Percentiles rank a stretch among this genome's conserved stretches.
These are phyloP conservation scores for Xanthia icteritia DNA, from an alignment of 2,888 invertebrate species.

Conservation along the genomic window DNA sequence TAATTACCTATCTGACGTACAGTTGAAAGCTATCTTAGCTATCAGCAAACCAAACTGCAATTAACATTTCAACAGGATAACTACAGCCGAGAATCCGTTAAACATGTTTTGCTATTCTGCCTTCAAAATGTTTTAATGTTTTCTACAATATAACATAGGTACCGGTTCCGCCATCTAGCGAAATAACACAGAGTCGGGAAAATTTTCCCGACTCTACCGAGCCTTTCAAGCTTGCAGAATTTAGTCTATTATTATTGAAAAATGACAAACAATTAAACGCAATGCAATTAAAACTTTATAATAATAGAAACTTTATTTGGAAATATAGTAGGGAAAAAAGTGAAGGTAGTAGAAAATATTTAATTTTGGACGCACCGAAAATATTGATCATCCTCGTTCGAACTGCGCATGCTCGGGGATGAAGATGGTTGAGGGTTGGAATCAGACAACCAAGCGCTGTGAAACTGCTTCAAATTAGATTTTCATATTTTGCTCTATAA, in stretches of 20 bases:
- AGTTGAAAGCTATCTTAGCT: constrained; percentile 11
- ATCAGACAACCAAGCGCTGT: constrained; percentile 75
- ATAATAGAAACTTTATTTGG: neutral
- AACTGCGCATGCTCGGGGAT: constrained; percentile 72
- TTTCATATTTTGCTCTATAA: constrained; percentile 55
- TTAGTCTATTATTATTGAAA: neutral
- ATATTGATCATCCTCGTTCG: constrained; percentile 68
- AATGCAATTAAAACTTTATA: neutral
- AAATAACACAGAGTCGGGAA: constrained; percentile 8
- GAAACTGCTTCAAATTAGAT: constrained; percentile 70
- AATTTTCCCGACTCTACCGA: constrained; percentile 22
- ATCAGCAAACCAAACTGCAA: constrained; percentile 29
- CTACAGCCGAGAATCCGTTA: constrained; percentile 5
- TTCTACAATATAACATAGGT: constrained; percentile 7
- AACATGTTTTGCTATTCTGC: constrained; percentile 8
- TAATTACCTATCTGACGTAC: neutral
- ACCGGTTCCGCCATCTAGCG: constrained; percentile 57
- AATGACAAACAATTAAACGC: neutral
- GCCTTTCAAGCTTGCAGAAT: neutral
- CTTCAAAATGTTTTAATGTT: neutral
- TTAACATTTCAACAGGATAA: constrained; percentile 35
- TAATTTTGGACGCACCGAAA: constrained; percentile 59
- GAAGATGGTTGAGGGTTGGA: constrained; percentile 54
- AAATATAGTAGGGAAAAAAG: neutral
- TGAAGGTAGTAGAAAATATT: neutral